phyloP scores from a whole-genome alignment of 2,113 vertebrate species.

The Lepus europaeus region DNA sequence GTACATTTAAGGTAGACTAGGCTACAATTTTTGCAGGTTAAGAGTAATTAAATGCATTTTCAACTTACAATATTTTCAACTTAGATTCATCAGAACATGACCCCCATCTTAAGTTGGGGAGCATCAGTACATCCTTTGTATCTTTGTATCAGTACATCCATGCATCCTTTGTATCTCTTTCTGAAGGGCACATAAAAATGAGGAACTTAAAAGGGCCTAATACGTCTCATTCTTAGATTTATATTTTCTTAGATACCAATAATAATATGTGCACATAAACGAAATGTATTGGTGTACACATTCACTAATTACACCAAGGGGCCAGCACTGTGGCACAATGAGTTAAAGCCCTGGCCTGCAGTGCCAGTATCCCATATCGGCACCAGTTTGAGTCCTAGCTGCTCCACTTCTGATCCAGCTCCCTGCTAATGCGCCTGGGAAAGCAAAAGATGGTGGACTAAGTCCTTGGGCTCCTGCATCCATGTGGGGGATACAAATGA shows the following conservation, averaged over 20 bases:
- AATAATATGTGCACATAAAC: not conserved
- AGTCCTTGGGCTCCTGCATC: no score
- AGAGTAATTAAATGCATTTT: no score
- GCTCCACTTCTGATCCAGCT: no score
- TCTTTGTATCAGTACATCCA: not conserved
- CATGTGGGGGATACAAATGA: no score
- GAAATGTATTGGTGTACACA: not conserved
- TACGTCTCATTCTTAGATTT: not conserved
- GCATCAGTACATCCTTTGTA: not conserved
- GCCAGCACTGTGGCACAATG: no score
- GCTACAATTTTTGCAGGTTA: not conserved
- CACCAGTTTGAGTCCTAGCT: no score
- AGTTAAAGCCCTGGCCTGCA: no score
- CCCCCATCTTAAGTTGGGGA: not conserved
- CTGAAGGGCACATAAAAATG: not conserved
- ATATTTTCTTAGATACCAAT: not conserved
- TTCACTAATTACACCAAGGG: not conserved
- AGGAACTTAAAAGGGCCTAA: not conserved
- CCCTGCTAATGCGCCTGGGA: no score
- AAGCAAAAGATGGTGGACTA: no score
- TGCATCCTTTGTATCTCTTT: not conserved
- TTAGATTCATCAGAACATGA: not conserved
- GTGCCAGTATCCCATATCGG: no score
- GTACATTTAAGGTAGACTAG: not conserved
- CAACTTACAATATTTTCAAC: not conserved